These are phyloP conservation scores for Phyto melanocephala DNA, from an alignment of 2,888 invertebrate species.

Conservation along the genomic window DNA sequence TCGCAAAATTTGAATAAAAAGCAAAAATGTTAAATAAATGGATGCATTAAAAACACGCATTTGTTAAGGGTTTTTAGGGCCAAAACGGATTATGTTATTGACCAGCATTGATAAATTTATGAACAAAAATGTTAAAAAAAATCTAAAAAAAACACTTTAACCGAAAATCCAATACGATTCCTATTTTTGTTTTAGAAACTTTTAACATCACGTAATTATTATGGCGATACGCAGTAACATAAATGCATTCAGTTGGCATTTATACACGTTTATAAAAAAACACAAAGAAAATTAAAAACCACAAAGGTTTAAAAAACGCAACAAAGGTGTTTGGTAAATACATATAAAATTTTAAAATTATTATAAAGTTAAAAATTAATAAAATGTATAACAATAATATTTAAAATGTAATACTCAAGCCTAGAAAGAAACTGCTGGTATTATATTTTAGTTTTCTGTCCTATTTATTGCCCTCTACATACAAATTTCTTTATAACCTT, in stretches of 20 bases:
- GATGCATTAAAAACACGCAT: background rate
- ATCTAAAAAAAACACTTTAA: background rate
- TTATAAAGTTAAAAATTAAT: background rate
- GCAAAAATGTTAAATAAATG: background rate
- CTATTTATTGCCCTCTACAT: constrained; percentile 14
- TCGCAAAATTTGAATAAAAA: constrained; percentile 14
- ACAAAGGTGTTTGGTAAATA: constrained; percentile 29
- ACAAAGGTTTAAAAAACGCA: background rate
- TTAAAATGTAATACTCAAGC: constrained; percentile 6
- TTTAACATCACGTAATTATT: constrained; percentile 3
- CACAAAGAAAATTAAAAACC: constrained; percentile 1
- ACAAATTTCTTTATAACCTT: constrained; percentile 5
- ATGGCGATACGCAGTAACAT: constrained; percentile 3
- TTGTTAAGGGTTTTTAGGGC: background rate
- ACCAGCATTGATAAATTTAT: background rate
- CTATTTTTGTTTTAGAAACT: background rate
- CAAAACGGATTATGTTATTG: background rate
- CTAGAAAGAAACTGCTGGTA: constrained; percentile 26
- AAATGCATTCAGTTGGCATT: constrained; percentile 21
- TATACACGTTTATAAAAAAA: constrained; percentile 15
- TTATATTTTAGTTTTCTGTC: constrained; percentile 11
- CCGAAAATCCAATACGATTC: background rate
- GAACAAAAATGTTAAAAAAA: background rate
- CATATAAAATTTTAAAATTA: background rate
- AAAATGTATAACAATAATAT: constrained; percentile 3